Percentiles rank a stretch among this genome's conserved stretches.
Conservation (phyloP, 2,888 invertebrate species). For the Idaea straminata region DNA sequence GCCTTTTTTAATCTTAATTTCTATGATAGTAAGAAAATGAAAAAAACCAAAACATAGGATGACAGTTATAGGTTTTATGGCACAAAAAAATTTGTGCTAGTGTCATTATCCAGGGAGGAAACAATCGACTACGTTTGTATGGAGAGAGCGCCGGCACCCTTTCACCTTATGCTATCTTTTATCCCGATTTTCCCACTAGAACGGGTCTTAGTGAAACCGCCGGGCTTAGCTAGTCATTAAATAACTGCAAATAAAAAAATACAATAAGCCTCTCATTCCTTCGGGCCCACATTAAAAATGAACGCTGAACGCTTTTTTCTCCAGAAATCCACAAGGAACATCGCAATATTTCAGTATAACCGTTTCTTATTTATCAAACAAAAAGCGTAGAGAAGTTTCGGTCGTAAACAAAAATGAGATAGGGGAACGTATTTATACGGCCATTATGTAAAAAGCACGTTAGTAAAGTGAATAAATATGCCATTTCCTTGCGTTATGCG, state of each 20-base stretch:
- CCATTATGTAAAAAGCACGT: conserved; percentile 30
- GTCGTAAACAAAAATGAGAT: conserved; percentile 25
- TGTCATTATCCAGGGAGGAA: too few relatives aligned
- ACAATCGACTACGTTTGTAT: too few relatives aligned
- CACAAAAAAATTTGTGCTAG: too few relatives aligned
- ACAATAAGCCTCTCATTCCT: not conserved
- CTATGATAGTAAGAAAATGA: too few relatives aligned
- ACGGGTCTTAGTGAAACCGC: too few relatives aligned
- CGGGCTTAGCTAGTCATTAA: not conserved
- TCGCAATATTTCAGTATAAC: not conserved
- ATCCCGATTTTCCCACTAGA: too few relatives aligned
- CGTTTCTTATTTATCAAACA: conserved; percentile 1
- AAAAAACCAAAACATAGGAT: too few relatives aligned
- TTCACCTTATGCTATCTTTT: too few relatives aligned
- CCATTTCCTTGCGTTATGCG: conserved; percentile 17
- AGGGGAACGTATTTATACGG: conserved; percentile 13
- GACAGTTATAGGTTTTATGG: too few relatives aligned
- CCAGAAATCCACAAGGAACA: not conserved
- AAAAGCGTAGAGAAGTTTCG: conserved; percentile 12
- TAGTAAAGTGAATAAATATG: conserved; percentile 30
- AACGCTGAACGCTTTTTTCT: not conserved
- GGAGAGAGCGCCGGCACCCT: too few relatives aligned
- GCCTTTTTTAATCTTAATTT: too few relatives aligned
- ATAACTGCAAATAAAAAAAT: not conserved
- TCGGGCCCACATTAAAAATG: not conserved